phyloP scores from a whole-genome alignment of 2,888 invertebrate genomes.

The Eilema depressum region DNA sequence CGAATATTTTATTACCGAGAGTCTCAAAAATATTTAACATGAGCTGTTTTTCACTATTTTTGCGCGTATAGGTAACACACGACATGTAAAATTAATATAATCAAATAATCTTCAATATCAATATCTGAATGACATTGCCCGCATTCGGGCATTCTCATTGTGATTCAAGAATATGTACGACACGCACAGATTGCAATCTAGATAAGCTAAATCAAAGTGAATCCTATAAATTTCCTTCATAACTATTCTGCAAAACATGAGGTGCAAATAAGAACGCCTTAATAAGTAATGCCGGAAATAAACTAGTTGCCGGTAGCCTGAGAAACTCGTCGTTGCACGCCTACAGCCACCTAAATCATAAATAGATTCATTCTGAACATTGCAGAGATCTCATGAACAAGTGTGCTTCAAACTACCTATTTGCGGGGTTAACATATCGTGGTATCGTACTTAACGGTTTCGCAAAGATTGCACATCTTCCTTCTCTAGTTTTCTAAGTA shows the following conservation, averaged over 20 bases:
- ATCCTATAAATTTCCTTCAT: slow-evolving; percentile 58
- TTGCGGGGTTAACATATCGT: slow-evolving; percentile 58
- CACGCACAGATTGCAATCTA: background rate
- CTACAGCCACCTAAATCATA: slow-evolving; percentile 78
- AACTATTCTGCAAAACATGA: slow-evolving; percentile 68
- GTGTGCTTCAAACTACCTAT: slow-evolving; percentile 58
- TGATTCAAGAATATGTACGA: no score
- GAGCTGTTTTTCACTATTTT: no score
- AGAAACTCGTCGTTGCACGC: slow-evolving; percentile 73
- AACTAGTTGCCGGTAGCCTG: slow-evolving; percentile 80
- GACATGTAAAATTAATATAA: no score
- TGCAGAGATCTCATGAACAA: slow-evolving; percentile 71
- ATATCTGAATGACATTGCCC: no score
- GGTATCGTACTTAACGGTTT: slow-evolving; percentile 58
- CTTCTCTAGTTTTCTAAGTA: slow-evolving; percentile 56
- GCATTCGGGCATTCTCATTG: no score
- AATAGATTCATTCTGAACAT: slow-evolving; percentile 77
- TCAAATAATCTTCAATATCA: no score
- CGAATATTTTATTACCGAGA: no score
- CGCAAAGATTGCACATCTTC: slow-evolving; percentile 61
- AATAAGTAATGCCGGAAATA: slow-evolving; percentile 79
- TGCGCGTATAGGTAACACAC: no score
- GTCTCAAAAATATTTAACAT: no score
- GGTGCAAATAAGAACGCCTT: slow-evolving; percentile 80
- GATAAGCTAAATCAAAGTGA: slow-evolving; percentile 60